These are phyloP conservation scores for Gymnodraco acuticeps DNA, from an alignment of 2,797 vertebrate genomes.

Conservation along the genomic window DNA sequence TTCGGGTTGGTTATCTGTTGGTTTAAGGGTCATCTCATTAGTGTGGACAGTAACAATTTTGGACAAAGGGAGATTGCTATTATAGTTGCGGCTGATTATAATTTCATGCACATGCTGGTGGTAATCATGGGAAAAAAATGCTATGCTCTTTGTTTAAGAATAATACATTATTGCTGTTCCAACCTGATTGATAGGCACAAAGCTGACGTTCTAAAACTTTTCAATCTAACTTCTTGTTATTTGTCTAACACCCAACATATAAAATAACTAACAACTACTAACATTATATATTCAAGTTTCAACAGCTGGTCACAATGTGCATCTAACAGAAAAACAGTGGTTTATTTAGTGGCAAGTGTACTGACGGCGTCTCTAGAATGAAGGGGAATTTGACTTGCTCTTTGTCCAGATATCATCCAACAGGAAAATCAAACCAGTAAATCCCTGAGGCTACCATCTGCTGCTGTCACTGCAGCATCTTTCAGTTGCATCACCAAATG, in stretches of 20 bases:
- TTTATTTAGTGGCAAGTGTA: not conserved
- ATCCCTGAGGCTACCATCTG: constrained; percentile 51
- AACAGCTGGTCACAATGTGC: not conserved
- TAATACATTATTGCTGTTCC: not conserved
- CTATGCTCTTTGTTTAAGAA: too few relatives aligned
- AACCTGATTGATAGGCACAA: not conserved
- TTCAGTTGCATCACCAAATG: constrained; percentile 1
- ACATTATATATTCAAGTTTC: not conserved
- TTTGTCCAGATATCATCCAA: constrained; percentile 29
- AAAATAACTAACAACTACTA: not conserved
- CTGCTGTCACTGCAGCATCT: constrained; percentile 17
- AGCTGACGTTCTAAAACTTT: not conserved
- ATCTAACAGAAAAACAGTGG: not conserved
- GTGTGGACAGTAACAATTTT: constrained; percentile 26
- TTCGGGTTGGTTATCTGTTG: constrained; percentile 38
- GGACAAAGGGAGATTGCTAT: constrained; percentile 51
- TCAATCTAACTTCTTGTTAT: not conserved
- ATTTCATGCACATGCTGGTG: constrained; percentile 36
- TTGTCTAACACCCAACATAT: not conserved
- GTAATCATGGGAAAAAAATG: constrained; percentile 12
- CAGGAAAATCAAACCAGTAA: constrained; percentile 63
- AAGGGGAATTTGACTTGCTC: constrained; percentile 19
- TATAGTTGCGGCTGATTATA: constrained; percentile 48
- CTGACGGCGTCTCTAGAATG: constrained; percentile 10
- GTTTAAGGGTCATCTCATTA: constrained; percentile 54